Percentiles rank a stretch among this genome's conserved stretches.
phyloP scores from a whole-genome alignment of 2,888 invertebrate genomes.

The Idaea biselata region DNA sequence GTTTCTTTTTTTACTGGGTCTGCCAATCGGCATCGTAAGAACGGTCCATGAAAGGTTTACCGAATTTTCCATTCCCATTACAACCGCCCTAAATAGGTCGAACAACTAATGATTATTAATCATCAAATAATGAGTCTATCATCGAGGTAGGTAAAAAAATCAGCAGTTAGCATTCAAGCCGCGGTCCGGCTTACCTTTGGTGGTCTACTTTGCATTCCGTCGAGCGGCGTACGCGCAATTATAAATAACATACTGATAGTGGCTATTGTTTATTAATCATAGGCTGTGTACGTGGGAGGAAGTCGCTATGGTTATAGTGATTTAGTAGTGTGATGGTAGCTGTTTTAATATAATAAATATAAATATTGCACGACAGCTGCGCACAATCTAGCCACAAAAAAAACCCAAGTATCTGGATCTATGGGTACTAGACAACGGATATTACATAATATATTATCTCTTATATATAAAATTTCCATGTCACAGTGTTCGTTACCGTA shows the following conservation, averaged over 20 bases:
- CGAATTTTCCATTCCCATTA: background rate
- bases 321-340: background rate
- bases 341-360: too few species aligned
- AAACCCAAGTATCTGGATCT: too few species aligned
- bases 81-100: background rate
- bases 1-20: too few species aligned
- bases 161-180: background rate
- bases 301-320: background rate
- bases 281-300: background rate
- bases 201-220: background rate
- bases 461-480: too few species aligned
- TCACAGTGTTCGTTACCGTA: too few species aligned
- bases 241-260: background rate
- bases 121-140: background rate
- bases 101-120: slow-evolving; percentile 1
- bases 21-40: too few species aligned
- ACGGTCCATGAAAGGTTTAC: too few species aligned
- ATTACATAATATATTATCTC: too few species aligned
- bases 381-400: too few species aligned
- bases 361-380: too few species aligned
- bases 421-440: too few species aligned
- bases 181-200: background rate
- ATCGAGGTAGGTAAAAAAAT: background rate
- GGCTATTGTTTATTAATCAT: slow-evolving; percentile 1
- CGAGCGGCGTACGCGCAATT: background rate